These are phyloP conservation scores for Eudemis profundana DNA, from an alignment of 2,888 invertebrate species.

Conservation along the genomic window DNA sequence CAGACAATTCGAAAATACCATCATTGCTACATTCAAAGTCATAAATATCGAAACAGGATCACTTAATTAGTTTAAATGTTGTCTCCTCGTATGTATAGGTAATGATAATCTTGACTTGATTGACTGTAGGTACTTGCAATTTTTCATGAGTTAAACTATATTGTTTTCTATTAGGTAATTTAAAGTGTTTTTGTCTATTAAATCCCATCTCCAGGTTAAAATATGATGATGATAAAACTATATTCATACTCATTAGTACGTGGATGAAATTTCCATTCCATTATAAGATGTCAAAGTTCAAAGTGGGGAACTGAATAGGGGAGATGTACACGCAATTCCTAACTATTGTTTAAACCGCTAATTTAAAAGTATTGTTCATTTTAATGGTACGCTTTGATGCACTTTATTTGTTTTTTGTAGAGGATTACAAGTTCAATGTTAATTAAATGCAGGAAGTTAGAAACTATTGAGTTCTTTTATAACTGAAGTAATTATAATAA, in stretches of 20 bases:
- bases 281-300: slow-evolving; percentile 64
- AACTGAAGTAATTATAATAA: background rate
- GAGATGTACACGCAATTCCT: slow-evolving; percentile 16
- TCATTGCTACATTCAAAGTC: no score
- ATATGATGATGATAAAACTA: no score
- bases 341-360: slow-evolving; percentile 30
- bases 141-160: no score
- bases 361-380: slow-evolving; percentile 21
- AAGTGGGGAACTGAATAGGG: slow-evolving; percentile 54
- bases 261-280: slow-evolving; percentile 3
- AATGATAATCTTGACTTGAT: no score
- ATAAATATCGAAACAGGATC: no score
- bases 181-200: no score
- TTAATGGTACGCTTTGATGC: slow-evolving; percentile 24
- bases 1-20: no score
- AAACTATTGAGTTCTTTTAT: background rate
- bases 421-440: slow-evolving; percentile 2
- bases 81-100: no score
- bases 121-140: no score
- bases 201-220: no score
- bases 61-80: no score
- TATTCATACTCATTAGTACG: background rate
- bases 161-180: no score
- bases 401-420: slow-evolving; percentile 10
- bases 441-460: slow-evolving; percentile 19